Conservation (phyloP, 2,888 invertebrate species). For the Helicoverpa assulta region DNA sequence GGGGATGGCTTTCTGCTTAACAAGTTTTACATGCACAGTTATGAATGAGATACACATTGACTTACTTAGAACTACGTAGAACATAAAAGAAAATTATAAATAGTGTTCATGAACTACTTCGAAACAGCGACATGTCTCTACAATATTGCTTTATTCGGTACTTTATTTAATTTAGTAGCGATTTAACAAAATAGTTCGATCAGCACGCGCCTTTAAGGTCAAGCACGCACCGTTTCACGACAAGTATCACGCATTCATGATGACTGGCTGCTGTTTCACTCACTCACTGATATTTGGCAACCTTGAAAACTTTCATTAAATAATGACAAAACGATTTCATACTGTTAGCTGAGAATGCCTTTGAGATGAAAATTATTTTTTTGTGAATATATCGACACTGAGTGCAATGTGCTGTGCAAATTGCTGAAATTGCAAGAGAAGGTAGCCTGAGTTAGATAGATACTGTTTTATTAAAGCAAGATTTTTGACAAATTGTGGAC, state of each 20-base stretch:
- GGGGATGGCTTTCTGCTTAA: too few species aligned
- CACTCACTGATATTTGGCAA: slow-evolving; percentile 58
- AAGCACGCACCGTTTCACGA: slow-evolving; percentile 65
- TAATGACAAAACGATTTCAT: slow-evolving; percentile 48
- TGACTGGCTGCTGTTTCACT: slow-evolving; percentile 44
- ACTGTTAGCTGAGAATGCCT: slow-evolving; percentile 11
- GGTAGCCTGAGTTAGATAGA: too few species aligned
- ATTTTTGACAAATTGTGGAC: too few species aligned
- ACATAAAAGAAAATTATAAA: slow-evolving; percentile 17
- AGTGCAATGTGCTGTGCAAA: too few species aligned
- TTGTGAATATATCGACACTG: not conserved
- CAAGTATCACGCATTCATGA: slow-evolving; percentile 62
- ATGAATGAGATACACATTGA: too few species aligned
- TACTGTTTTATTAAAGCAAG: too few species aligned
- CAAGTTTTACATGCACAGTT: too few species aligned
- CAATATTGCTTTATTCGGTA: slow-evolving; percentile 49
- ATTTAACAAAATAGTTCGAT: slow-evolving; percentile 56
- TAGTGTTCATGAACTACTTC: slow-evolving; percentile 64
- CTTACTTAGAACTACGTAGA: not conserved
- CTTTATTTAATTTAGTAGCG: slow-evolving; percentile 50
- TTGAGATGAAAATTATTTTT: slow-evolving; percentile 12
- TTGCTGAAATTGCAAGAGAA: too few species aligned
- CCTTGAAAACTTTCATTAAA: slow-evolving; percentile 68
- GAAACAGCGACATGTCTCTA: slow-evolving; percentile 40
- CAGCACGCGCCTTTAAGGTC: slow-evolving; percentile 67